Conservation (phyloP, 2,113 vertebrate species). For the Cyanocitta stelleri region DNA sequence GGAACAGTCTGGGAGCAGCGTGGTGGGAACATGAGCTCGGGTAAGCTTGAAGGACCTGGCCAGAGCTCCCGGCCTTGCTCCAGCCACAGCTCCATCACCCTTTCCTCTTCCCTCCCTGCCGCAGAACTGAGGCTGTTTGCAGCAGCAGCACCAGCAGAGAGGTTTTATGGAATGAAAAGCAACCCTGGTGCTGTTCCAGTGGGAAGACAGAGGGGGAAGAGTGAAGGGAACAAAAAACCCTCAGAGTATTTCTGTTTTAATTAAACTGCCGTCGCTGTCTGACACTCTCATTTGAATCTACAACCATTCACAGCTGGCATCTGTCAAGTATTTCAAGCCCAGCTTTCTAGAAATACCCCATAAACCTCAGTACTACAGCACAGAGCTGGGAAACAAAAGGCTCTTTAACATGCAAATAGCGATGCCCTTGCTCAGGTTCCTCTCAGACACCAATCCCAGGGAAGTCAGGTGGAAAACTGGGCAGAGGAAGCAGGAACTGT, state of each 20-base stretch:
- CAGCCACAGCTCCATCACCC: background rate
- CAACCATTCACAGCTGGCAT: conserved; percentile 28
- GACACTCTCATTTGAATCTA: conserved; percentile 17
- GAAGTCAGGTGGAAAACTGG: background rate
- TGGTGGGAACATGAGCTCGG: rapidly evolving
- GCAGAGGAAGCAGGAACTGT: background rate
- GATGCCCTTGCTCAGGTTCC: background rate
- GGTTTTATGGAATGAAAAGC: background rate
- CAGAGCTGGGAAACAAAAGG: background rate
- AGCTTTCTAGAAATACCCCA: background rate
- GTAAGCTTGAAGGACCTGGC: background rate
- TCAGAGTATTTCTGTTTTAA: conserved; percentile 14
- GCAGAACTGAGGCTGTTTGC: background rate
- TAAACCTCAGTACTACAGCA: background rate
- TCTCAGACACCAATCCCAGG: background rate
- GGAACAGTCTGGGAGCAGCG: background rate
- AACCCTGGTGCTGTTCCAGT: background rate
- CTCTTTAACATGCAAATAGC: background rate
- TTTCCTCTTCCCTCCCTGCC: background rate
- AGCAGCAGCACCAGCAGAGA: background rate
- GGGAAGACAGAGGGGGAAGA: background rate
- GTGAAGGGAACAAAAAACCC: background rate
- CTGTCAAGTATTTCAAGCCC: background rate
- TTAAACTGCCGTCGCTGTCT: background rate
- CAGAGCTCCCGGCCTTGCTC: rapidly evolving